Evolutionary conservation across 2,888 invertebrate genomes (phyloP).

Genomic region (Microplitis manilae): DNA sequence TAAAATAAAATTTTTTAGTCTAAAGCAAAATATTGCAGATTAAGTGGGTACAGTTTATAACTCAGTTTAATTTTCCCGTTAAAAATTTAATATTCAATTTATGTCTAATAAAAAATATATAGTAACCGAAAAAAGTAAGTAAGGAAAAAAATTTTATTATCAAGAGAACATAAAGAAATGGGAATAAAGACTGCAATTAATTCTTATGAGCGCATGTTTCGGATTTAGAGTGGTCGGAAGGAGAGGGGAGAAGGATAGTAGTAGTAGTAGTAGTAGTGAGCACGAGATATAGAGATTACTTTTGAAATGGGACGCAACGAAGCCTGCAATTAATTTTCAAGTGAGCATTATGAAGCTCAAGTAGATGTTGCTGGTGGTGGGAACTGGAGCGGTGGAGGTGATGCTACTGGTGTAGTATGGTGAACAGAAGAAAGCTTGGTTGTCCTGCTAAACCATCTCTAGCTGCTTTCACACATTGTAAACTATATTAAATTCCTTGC

Average conservation of each 20-base stretch:
- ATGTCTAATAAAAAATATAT: neutral
- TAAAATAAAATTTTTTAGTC: too few species aligned
- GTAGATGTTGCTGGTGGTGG: conserved; percentile 5
- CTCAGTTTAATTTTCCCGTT: neutral
- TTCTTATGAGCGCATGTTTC: conserved; percentile 40
- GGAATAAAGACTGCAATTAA: conserved; percentile 41
- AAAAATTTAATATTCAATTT: neutral
- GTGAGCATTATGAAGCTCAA: conserved; percentile 35
- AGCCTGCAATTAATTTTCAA: conserved; percentile 50
- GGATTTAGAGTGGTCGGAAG: conserved; percentile 10
- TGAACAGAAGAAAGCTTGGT: conserved; percentile 36
- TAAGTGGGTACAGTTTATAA: neutral
- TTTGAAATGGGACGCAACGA: conserved; percentile 38
- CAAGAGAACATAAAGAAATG: neutral
- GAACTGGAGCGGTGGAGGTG: conserved; percentile 2
- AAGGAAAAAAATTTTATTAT: neutral
- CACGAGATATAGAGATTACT: conserved; percentile 21
- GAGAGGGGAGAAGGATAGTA: conserved; percentile 22
- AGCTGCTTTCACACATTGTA: conserved; percentile 50
- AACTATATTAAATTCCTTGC: conserved; percentile 56
- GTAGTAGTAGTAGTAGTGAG: conserved; percentile 3
- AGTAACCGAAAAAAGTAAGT: neutral
- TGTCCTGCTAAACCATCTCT: conserved; percentile 46
- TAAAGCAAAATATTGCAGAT: too few species aligned
- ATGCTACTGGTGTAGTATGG: conserved; percentile 14